Evolutionary conservation across 2,888 invertebrate species (phyloP).

Genomic region (Oscheius sp.): DNA sequence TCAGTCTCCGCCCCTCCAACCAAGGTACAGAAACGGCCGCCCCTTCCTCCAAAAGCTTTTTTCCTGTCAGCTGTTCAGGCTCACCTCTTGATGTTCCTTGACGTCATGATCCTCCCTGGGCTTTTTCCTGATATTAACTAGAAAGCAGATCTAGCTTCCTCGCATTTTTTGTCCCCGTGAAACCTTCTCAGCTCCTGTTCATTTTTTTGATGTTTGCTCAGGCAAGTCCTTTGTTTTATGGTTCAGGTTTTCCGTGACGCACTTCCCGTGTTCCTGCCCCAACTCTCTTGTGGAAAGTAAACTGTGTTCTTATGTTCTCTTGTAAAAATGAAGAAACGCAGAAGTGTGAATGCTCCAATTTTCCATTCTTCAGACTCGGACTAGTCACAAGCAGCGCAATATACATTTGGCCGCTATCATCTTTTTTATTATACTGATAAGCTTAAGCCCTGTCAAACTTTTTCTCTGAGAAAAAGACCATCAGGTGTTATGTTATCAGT

Average conservation of each 20-base stretch:
- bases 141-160: too few relatives aligned
- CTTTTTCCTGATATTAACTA: too few relatives aligned
- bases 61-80: slow-evolving; percentile 28
- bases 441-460: slow-evolving; percentile 10
- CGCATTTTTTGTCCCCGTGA: too few relatives aligned
- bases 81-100: slow-evolving; percentile 20
- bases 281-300: background rate
- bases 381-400: slow-evolving; percentile 5
- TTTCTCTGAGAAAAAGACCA: slow-evolving; percentile 14
- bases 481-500: slow-evolving; percentile 29
- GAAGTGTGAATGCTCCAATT: background rate
- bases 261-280: background rate
- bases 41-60: slow-evolving; percentile 28
- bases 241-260: slow-evolving; percentile 21
- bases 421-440: slow-evolving; percentile 8
- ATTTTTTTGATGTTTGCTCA: slow-evolving; percentile 29
- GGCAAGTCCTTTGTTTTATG: slow-evolving; percentile 26
- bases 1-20: slow-evolving; percentile 22
- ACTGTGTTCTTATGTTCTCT: background rate
- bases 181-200: slow-evolving; percentile 21
- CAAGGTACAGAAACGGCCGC: slow-evolving; percentile 19
- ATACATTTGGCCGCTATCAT: slow-evolving; percentile 8
- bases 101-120: slow-evolving; percentile 8
- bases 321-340: background rate
- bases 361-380: slow-evolving; percentile 10